These are phyloP conservation scores for Tachuris rubrigastra DNA, from an alignment of 2,113 vertebrate species.

Conservation along the genomic window DNA sequence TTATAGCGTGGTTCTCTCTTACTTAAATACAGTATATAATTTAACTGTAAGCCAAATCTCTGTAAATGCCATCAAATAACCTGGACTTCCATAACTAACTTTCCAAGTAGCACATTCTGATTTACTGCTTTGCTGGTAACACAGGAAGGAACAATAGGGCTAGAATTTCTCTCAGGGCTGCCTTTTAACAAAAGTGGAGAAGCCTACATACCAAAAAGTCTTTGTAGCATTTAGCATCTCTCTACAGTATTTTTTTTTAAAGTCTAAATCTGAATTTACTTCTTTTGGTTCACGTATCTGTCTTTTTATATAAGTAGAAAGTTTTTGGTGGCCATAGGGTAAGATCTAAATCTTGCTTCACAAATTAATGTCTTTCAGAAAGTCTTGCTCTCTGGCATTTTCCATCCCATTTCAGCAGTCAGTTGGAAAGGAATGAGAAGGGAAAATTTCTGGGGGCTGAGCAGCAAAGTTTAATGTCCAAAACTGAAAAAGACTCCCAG, in stretches of 20 bases:
- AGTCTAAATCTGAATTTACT: background rate
- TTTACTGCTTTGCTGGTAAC: slow-evolving; percentile 21
- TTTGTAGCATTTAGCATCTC: background rate
- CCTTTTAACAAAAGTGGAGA: background rate
- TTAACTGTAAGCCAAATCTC: background rate
- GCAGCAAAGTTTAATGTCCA: background rate
- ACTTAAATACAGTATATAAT: background rate
- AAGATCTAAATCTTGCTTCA: background rate
- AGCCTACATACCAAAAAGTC: background rate
- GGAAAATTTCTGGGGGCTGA: background rate
- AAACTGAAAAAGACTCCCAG: slow-evolving; percentile 9
- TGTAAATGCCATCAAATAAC: slow-evolving; percentile 28
- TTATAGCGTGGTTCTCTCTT: background rate
- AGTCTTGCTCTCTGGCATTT: background rate
- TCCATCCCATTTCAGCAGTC: background rate
- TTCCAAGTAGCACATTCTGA: slow-evolving; percentile 1
- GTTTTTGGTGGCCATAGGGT: background rate
- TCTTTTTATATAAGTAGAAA: background rate
- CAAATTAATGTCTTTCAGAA: background rate
- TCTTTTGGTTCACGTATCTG: background rate
- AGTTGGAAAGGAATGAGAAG: background rate
- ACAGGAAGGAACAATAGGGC: background rate
- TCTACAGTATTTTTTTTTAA: background rate
- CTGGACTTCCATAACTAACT: background rate
- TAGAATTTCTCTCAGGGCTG: background rate